These are phyloP conservation scores for Larimichthys crocea DNA, from an alignment of 2,113 vertebrate species.

Conservation along the genomic window DNA sequence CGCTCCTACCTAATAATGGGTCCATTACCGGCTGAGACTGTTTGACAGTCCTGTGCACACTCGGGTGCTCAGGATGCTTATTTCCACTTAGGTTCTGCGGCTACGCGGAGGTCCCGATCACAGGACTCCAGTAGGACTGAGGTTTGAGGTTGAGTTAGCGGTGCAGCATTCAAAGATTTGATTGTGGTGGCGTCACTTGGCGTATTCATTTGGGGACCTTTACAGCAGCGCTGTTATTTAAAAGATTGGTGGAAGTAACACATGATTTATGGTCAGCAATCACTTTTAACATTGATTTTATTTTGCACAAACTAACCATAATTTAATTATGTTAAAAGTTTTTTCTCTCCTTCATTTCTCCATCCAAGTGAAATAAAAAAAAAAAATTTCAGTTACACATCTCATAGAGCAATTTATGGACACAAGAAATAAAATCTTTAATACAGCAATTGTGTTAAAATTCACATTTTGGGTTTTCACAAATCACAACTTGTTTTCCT, in stretches of 20 bases:
- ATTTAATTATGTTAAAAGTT: no score
- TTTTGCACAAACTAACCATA: neutral
- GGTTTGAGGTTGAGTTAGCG: constrained; percentile 31
- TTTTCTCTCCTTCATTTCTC: no score
- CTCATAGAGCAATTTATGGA: neutral
- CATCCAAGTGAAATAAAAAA: no score
- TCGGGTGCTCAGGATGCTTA: constrained; percentile 31
- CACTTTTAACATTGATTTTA: constrained; percentile 4
- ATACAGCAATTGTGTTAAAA: no score
- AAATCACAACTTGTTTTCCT: no score
- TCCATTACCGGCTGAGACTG: constrained; percentile 72
- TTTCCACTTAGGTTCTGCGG: constrained; percentile 30
- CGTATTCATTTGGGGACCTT: neutral
- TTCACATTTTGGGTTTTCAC: no score
- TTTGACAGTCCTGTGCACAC: constrained; percentile 64
- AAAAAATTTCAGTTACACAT: no score
- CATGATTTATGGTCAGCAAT: constrained; percentile 21
- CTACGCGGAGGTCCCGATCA: constrained; percentile 17
- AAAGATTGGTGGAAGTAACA: constrained; percentile 6
- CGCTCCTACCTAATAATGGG: constrained; percentile 69
- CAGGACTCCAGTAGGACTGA: constrained; percentile 15
- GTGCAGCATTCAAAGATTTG: constrained; percentile 9
- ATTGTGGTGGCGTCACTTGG: neutral
- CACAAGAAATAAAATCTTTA: neutral
- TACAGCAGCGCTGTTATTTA: neutral